Evolutionary conservation across 2,888 invertebrate genomes (phyloP), one percentile per base, ranked within the genome.

Genomic region (Trachelus iudaicus): DNA sequence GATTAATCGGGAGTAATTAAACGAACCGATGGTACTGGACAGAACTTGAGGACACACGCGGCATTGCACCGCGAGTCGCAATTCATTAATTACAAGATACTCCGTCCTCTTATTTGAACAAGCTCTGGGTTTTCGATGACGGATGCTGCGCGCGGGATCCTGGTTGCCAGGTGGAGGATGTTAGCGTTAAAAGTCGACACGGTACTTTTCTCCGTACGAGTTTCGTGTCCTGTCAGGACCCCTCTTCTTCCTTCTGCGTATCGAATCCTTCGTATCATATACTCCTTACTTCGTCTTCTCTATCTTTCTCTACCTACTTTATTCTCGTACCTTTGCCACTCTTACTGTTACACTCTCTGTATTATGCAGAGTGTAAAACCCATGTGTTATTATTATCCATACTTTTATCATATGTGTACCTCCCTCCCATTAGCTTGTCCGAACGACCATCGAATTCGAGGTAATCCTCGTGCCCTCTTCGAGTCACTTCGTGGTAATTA

Each of bases 401-500:
- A 56, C 56, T 23, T 56, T 56, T 23, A 56, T 56, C 56, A 23
- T 56, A 56, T 23, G 56, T 9, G 2, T 23, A 56, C 56, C 23
- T 9, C 15, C 71, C 71, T 11, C 71, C 71, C 34, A 23, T 56
- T 23, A 56, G 6, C 23, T 56, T 56, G 23, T 56, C 56, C 71
- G 71, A 31, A 6, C 33, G 71, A 71, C 23, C 33, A 71, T 33
- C 71, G 71, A 71, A 71, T 71, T 71, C 71, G 71, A 34, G 71
- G 71, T 71, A 71, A 71, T 33, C 15, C 33, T 31, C 71, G 71
- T 34, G 71, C 33, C 31, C 30, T 33, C 71, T 6, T 31, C 31
- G 15, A 56, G 33, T 71, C 34, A 34, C 33, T 84, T 82, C 82
- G 79, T 75, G 81, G 81, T 82, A 84, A 84, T 83, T 82, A 81